phyloP scores from a whole-genome alignment of 2,888 invertebrate species.

The Scotopteryx bipunctaria region DNA sequence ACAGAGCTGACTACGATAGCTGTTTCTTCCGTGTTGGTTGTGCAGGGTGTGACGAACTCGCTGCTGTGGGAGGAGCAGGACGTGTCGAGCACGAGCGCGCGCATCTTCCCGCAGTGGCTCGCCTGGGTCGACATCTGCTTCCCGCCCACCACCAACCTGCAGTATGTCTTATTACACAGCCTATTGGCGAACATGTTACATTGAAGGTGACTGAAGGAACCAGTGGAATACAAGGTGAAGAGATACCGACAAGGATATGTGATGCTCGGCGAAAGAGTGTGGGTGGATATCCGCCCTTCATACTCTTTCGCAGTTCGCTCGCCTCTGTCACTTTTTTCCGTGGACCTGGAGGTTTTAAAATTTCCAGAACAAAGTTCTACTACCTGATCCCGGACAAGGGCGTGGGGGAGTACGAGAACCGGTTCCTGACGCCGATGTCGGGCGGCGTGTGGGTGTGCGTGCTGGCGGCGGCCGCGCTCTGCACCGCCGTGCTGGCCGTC shows the following conservation, averaged over 20 bases:
- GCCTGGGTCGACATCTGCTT: conserved; percentile 71
- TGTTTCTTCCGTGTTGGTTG: too few relatives aligned
- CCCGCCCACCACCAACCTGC: conserved; percentile 60
- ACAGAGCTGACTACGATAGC: too few relatives aligned
- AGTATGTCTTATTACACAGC: too few relatives aligned
- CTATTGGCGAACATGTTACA: too few relatives aligned
- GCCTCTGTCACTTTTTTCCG: too few relatives aligned
- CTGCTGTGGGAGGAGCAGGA: conserved; percentile 71
- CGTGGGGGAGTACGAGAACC: conserved; percentile 69
- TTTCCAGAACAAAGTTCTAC: conserved; percentile 68
- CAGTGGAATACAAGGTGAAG: too few relatives aligned
- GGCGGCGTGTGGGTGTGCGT: conserved; percentile 69
- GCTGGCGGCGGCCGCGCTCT: conserved; percentile 49
- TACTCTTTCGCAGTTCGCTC: too few relatives aligned
- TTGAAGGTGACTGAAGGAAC: too few relatives aligned
- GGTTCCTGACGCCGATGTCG: conserved; percentile 76
- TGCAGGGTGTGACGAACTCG: conserved; percentile 67
- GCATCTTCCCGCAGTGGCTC: conserved; percentile 67
- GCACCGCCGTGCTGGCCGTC: conserved; percentile 60
- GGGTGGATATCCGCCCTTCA: too few relatives aligned
- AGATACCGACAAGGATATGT: too few relatives aligned
- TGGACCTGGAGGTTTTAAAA: too few relatives aligned
- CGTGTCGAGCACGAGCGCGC: conserved; percentile 63
- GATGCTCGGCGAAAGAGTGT: too few relatives aligned
- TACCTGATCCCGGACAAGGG: conserved; percentile 69